Evolutionary conservation across 2,113 vertebrate species (phyloP), one percentile per base, ranked within the genome.

Genomic region (Hypomesus transpacificus): DNA sequence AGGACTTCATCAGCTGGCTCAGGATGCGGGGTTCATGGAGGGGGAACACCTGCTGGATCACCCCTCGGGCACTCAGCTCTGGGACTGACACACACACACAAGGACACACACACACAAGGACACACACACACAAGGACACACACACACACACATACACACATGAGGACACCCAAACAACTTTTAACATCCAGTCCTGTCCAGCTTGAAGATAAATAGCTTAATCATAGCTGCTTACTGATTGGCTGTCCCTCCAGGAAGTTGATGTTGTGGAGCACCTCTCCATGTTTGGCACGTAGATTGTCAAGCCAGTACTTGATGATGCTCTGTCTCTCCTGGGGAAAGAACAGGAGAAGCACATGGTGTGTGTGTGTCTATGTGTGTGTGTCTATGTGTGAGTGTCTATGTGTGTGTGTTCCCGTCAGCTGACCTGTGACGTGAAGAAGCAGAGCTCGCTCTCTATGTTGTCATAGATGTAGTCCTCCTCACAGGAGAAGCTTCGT

Each of bases 401-500:
- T 7, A 3, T 34, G 31, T 34, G 31, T 6, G 7, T 34, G 31
- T 7, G 7, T 34, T 34, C 31, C 31, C 1, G 31, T 34, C 31
- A 34, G 31, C 88, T 84, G 73, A 98, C 97, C 95, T 98, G 97
- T 63, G 97, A 98, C 64, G 94, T 97, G 81, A 99, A 98, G 86
- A 99, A 99, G 85, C 91, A 93, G 34, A 96, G 90, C 86, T 98
- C 95, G 2, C 94, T 97, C 83, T 98, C 96, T 11, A 98, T 95
- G 81, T 97, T 97, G 86, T 98, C 94, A 1, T 98, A 99, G 91
- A 99, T 98, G 86, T 96, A 96, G 82, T 97, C 95, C 83, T 99
- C 97, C 63, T 98, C 96, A 1, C 96, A 98, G 52, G 94, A 96
- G 83, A 98, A 98, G 77, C 92, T 89, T 5, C 94, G 87, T 69